Conservation (phyloP, 2,113 vertebrate species). For the Anarhynchus alexandrinus region DNA sequence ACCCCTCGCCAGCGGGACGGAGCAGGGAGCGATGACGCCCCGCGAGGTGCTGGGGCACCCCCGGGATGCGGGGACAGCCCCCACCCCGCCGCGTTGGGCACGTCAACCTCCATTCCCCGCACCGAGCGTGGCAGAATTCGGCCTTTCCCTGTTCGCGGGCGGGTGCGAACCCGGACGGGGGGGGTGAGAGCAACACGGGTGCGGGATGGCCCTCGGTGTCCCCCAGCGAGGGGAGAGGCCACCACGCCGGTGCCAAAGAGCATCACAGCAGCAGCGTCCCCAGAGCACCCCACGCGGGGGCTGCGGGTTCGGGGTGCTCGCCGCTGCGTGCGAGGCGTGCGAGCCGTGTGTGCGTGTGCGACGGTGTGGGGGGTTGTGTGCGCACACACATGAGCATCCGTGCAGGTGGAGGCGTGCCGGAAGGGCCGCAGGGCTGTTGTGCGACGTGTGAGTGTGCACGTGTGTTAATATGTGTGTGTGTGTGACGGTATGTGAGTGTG, state of each 20-base stretch:
- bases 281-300: neutral
- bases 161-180: too few relatives aligned
- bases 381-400: rapidly evolving
- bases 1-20: neutral
- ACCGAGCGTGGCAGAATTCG: neutral
- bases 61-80: neutral
- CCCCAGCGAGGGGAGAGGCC: neutral
- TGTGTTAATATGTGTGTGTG: neutral
- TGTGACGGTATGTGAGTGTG: too few relatives aligned
- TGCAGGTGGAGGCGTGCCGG: too few relatives aligned
- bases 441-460: too few relatives aligned
- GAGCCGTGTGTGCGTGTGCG: too few relatives aligned
- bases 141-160: too few relatives aligned
- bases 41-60: neutral
- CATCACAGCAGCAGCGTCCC: neutral
- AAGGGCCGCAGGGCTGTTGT: too few relatives aligned
- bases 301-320: neutral
- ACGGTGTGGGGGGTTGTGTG: too few relatives aligned
- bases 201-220: neutral
- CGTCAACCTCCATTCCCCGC: too few relatives aligned
- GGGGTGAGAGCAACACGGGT: neutral
- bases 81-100: rapidly evolving
- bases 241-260: neutral
- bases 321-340: too few relatives aligned
- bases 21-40: too few relatives aligned